Evolutionary conservation across 2,888 invertebrate species (phyloP).

Genomic region (Cryptocheilus praepositus): DNA sequence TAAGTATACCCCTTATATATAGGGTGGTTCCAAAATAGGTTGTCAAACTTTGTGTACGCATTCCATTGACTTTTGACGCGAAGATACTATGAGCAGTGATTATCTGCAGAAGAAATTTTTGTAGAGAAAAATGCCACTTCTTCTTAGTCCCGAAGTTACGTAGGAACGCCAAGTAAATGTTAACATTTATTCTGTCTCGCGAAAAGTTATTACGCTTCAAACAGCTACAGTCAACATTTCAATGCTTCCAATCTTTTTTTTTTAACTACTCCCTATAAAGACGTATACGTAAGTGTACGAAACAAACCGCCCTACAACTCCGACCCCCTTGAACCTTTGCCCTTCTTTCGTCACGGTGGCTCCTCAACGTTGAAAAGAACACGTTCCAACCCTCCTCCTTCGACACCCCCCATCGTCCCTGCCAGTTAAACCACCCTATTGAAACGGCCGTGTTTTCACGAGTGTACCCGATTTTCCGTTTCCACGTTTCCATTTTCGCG

Average conservation of each 20-base stretch:
- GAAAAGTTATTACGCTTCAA: no score
- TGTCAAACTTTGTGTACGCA: no score
- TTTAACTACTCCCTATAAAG: no score
- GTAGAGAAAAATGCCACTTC: neutral
- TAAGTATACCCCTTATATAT: neutral
- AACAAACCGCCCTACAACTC: conserved; percentile 27
- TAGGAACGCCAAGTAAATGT: no score
- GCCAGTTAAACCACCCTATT: conserved; percentile 40
- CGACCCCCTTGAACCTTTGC: conserved; percentile 17
- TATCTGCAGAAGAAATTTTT: neutral
- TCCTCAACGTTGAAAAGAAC: conserved; percentile 47
- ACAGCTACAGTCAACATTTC: no score
- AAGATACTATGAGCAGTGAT: no score
- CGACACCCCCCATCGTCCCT: conserved; percentile 10
- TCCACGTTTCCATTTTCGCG: conserved; percentile 42
- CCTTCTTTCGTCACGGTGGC: conserved; percentile 16
- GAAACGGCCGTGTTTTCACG: conserved; percentile 47
- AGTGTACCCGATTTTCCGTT: conserved; percentile 44
- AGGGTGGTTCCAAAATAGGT: no score
- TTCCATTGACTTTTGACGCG: no score
- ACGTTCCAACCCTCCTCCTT: conserved; percentile 38
- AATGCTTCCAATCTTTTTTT: no score
- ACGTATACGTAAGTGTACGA: neutral
- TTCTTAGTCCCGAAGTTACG: no score
- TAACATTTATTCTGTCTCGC: no score